Conservation (phyloP, 2,888 invertebrate species). For the Caenorhabditis sinica region DNA sequence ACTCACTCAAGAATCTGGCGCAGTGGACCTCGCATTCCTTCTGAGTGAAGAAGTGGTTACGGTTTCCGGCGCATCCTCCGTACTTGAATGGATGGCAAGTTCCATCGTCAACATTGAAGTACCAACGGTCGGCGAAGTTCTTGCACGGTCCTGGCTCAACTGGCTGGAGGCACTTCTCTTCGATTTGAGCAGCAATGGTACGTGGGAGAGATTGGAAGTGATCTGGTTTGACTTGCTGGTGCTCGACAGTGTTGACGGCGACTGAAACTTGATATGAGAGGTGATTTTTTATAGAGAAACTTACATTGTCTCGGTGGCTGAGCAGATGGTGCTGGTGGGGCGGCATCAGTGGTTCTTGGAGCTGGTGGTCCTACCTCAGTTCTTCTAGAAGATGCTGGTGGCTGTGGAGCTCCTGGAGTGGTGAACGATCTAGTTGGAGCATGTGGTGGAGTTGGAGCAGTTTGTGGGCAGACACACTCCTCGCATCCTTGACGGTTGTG, state of each 20-base stretch:
- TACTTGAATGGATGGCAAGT: conserved; percentile 83
- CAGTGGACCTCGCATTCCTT: conserved; percentile 83
- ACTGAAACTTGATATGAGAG: conserved; percentile 31
- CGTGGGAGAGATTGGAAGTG: conserved; percentile 51
- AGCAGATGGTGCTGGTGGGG: conserved; percentile 61
- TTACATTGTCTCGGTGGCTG: conserved; percentile 63
- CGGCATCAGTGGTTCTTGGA: conserved; percentile 47
- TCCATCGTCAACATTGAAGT: conserved; percentile 80
- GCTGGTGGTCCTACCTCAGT: conserved; percentile 68
- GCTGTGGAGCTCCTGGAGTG: conserved; percentile 34
- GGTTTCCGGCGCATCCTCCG: conserved; percentile 83
- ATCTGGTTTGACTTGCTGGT: conserved; percentile 40
- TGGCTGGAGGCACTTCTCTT: conserved; percentile 82
- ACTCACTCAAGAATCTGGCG: conserved; percentile 82
- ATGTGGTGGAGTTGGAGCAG: conserved; percentile 48
- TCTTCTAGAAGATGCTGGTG: conserved; percentile 43
- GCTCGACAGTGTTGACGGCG: conserved; percentile 45
- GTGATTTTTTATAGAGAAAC: not conserved
- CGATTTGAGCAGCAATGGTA: conserved; percentile 64
- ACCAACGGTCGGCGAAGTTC: conserved; percentile 81
- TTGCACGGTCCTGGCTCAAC: conserved; percentile 83
- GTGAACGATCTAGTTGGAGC: conserved; percentile 21
- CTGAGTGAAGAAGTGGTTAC: conserved; percentile 83
- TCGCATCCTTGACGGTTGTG: conserved; percentile 80
- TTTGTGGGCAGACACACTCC: conserved; percentile 81